Percentiles rank a stretch among this genome's conserved stretches.
Evolutionary conservation across 2,797 vertebrate species (phyloP).

Genomic region (Cyclopterus lumpus): DNA sequence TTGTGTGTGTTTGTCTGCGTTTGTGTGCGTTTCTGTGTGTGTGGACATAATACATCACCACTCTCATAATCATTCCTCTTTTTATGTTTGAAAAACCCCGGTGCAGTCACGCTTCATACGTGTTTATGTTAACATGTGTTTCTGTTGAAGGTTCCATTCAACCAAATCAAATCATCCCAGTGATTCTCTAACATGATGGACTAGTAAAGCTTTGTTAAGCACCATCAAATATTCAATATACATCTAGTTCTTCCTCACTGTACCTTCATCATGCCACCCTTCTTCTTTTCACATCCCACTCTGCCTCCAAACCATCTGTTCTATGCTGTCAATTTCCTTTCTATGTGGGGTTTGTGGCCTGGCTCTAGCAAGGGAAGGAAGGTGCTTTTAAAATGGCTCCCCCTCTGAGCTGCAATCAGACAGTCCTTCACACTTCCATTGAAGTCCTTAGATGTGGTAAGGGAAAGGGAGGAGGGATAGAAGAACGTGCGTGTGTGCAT

Average conservation of each 20-base stretch:
- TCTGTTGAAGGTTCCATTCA: constrained; percentile 13
- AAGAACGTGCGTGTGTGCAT: constrained; percentile 10
- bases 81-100: constrained; percentile 27
- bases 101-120: constrained; percentile 53
- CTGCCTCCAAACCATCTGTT: not conserved
- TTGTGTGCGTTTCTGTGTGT: not conserved
- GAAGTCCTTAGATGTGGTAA: constrained; percentile 52
- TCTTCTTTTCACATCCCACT: not conserved
- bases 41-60: constrained; percentile 17
- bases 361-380: constrained; percentile 28
- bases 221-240: constrained; percentile 61
- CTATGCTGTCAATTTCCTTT: constrained; percentile 23
- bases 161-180: constrained; percentile 39
- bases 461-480: constrained; percentile 28
- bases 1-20: constrained; percentile 11
- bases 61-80: constrained; percentile 39
- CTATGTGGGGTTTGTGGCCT: constrained; percentile 4
- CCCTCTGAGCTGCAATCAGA: constrained; percentile 63
- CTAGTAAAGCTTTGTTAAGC: constrained; percentile 50
- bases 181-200: constrained; percentile 35
- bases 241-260: constrained; percentile 17
- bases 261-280: constrained; percentile 4
- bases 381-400: constrained; percentile 60
- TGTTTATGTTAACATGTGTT: constrained; percentile 49
- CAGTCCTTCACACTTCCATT: constrained; percentile 55